These are phyloP conservation scores for Halotydeus destructor DNA, from an alignment of 1,140 invertebrate species.

Conservation along the genomic window DNA sequence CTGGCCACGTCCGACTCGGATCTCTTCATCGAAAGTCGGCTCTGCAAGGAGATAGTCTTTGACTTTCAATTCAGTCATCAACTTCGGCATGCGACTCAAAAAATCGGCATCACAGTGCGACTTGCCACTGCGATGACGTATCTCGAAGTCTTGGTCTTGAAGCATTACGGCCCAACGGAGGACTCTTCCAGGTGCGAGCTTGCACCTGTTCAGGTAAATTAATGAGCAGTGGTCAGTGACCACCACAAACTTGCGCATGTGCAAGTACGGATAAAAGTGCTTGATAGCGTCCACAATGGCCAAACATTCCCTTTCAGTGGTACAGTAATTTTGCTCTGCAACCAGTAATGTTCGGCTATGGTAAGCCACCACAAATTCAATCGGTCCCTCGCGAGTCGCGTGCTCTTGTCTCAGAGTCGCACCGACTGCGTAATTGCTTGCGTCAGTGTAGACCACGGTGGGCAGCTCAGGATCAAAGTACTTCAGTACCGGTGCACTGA, in stretches of 20 bases:
- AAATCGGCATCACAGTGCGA: neutral
- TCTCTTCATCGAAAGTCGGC: too few species aligned
- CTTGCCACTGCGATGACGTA: neutral
- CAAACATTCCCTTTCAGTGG: slow-evolving; percentile 15
- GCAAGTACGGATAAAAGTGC: slow-evolving; percentile 13
- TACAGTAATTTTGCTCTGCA: slow-evolving; percentile 8
- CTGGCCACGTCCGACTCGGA: too few species aligned
- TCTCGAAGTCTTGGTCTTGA: neutral
- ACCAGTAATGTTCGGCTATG: slow-evolving; percentile 1
- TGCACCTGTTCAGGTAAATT: neutral
- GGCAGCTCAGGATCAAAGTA: neutral
- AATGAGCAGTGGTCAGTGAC: slow-evolving; percentile 11
- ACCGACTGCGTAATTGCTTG: slow-evolving; percentile 9
- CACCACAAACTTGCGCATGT: slow-evolving; percentile 12
- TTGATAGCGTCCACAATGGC: slow-evolving; percentile 13
- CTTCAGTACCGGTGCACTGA: neutral
- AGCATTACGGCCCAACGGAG: neutral
- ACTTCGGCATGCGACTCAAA: neutral
- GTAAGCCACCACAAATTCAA: neutral
- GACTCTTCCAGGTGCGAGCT: neutral
- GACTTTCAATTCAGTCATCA: too few species aligned
- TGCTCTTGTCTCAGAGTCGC: slow-evolving; percentile 14
- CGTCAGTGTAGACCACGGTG: neutral
- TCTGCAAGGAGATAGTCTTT: too few species aligned
- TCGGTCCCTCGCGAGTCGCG: neutral